Conservation (phyloP, 2,888 invertebrate species). For the Nomada lathburiana region DNA sequence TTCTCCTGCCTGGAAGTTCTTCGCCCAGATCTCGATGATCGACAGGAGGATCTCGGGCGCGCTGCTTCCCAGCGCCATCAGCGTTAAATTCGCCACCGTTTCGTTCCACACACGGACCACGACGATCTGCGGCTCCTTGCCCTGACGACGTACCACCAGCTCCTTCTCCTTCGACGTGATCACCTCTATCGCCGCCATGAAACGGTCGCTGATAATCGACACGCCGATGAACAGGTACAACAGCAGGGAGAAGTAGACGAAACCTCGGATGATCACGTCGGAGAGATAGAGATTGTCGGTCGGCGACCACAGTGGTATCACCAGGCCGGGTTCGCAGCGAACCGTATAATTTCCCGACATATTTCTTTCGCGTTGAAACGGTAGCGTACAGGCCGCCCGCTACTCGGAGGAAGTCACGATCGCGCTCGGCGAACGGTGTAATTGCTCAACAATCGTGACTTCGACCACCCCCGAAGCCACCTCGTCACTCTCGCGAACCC, state of each 20-base stretch:
- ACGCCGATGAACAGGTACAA: conserved; percentile 99
- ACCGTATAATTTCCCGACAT: conserved; percentile 81
- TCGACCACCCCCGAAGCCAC: background rate
- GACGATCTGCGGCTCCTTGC: conserved; percentile 94
- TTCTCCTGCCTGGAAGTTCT: conserved; percentile 97
- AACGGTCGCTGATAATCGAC: conserved; percentile 98
- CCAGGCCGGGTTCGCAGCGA: conserved; percentile 92
- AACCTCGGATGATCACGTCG: conserved; percentile 93
- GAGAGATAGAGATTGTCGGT: conserved; percentile 90
- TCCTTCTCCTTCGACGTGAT: conserved; percentile 99
- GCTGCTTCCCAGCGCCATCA: conserved; percentile 99
- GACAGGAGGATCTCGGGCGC: conserved; percentile 99
- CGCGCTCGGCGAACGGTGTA: background rate
- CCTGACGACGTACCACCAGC: conserved; percentile 94
- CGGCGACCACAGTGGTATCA: conserved; percentile 96
- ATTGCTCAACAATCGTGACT: background rate
- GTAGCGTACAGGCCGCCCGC: too few relatives aligned
- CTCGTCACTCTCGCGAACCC: background rate
- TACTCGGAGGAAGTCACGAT: background rate
- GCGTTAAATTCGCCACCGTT: conserved; percentile 98
- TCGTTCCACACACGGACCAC: conserved; percentile 99
- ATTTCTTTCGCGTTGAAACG: conserved; percentile 39
- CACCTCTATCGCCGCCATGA: conserved; percentile 99
- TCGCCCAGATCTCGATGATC: conserved; percentile 98
- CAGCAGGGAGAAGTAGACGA: conserved; percentile 95